Conservation (phyloP, 2,888 invertebrate species). For the Sesia apiformis region DNA sequence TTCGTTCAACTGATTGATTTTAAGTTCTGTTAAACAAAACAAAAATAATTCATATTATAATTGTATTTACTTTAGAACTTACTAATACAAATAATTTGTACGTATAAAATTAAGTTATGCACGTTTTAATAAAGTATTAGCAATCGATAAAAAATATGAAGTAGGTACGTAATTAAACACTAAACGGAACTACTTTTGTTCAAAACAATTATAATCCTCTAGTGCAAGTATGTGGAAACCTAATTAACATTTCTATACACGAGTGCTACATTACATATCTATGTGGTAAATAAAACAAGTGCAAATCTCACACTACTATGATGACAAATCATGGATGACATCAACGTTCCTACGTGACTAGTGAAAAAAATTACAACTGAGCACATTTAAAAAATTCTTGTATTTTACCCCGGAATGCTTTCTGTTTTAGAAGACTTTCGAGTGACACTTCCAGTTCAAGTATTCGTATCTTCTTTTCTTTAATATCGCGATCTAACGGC, state of each 20-base stretch:
- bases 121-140: too few species aligned
- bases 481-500: conserved; percentile 89
- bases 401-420: conserved; percentile 72
- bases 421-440: conserved; percentile 84
- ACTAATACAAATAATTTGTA: too few species aligned
- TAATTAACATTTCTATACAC: neutral
- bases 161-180: too few species aligned
- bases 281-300: conserved; percentile 6
- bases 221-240: neutral
- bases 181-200: too few species aligned
- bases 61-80: too few species aligned
- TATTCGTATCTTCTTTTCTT: conserved; percentile 87
- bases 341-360: conserved; percentile 5
- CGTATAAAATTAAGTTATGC: too few species aligned
- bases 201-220: neutral
- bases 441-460: conserved; percentile 88
- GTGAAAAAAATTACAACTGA: conserved; percentile 70
- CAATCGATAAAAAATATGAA: too few species aligned
- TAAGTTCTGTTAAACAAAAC: conserved; percentile 71
- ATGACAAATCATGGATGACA: neutral
- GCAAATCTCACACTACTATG: conserved; percentile 7
- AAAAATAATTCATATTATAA: too few species aligned
- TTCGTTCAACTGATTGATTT: conserved; percentile 83
- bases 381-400: conserved; percentile 4
- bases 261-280: neutral